Base-by-base conservation (phyloP, 2,888 invertebrate species). In the Enoplolaimus lenunculus region DNA sequence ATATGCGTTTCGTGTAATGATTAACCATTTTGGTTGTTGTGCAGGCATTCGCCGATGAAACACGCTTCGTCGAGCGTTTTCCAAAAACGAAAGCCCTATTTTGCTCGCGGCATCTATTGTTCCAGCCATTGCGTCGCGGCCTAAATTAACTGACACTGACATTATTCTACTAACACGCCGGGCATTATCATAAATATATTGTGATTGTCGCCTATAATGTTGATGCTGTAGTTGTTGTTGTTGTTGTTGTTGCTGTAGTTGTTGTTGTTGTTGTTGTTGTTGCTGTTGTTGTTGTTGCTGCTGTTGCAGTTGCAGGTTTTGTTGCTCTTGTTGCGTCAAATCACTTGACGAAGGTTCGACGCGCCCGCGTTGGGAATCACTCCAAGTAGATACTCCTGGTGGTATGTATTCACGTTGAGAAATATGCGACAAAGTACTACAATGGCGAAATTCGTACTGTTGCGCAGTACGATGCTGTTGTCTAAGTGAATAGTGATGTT, bases 1-100 rank as follows among this genome's bases (percentile, higher is more conserved):
- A 59, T 71, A 72, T 29, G 68, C 31, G 16, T 21, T n/a, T 26
- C 34, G 60, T n/a, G 62, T 16, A 69, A 69, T 62, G 28, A 30
- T 28, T 2, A 59, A 2, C 62, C 69, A 69, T 66, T 21, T 2
- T n/a, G 62, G 68, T n/a, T 2, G 2, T 16, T 57, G 45, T n/a
- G n/a, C n/a, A n/a, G n/a, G n/a, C n/a, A n/a, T n/a, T 45, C 45
- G 45, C 7, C 21, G 21, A 21, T 21, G 45, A 7, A 45, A 45
- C 21, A 21, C 21, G 45, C 45, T 45, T 45, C 7, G 45, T 21
- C 45, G 45, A 45, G 45, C 21, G 21, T 45, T 45, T 7, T 45
- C 7, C 7, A 21, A 7, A 21, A 45, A 13, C 45, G 45, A 45
- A 13, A 45, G 45, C 21, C 45, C 7, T 13, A 45, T 13, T 21